phyloP scores from a whole-genome alignment of 2,797 vertebrate species.

The Macropus fuliginosus region DNA sequence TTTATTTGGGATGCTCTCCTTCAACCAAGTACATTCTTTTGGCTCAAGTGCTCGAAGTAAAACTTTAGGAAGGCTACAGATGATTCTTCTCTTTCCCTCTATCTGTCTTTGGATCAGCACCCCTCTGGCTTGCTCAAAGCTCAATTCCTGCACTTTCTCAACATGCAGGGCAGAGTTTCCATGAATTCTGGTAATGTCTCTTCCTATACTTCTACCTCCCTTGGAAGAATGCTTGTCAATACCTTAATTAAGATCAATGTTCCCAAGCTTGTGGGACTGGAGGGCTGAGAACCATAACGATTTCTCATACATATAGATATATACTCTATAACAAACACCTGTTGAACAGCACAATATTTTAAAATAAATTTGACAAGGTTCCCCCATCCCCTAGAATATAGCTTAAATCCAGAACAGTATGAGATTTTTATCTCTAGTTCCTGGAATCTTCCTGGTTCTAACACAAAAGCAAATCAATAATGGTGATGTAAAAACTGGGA shows the following conservation, averaged over 20 bases:
- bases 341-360: neutral
- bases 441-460: neutral
- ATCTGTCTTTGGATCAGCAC: neutral
- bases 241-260: neutral
- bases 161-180: neutral
- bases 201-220: neutral
- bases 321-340: neutral
- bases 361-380: neutral
- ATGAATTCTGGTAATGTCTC: neutral
- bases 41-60: neutral
- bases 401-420: neutral
- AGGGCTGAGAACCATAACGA: neutral
- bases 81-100: neutral
- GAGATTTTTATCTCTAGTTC: neutral
- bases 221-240: neutral
- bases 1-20: neutral
- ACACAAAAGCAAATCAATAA: neutral
- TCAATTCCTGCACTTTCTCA: neutral
- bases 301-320: neutral
- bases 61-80: neutral
- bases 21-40: neutral
- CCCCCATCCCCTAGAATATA: neutral
- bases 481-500: neutral
- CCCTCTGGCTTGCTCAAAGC: neutral
- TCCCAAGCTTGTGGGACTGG: neutral